These are phyloP conservation scores for Peromyscus maniculatus DNA, from an alignment of 2,113 vertebrate genomes.

Conservation along the genomic window DNA sequence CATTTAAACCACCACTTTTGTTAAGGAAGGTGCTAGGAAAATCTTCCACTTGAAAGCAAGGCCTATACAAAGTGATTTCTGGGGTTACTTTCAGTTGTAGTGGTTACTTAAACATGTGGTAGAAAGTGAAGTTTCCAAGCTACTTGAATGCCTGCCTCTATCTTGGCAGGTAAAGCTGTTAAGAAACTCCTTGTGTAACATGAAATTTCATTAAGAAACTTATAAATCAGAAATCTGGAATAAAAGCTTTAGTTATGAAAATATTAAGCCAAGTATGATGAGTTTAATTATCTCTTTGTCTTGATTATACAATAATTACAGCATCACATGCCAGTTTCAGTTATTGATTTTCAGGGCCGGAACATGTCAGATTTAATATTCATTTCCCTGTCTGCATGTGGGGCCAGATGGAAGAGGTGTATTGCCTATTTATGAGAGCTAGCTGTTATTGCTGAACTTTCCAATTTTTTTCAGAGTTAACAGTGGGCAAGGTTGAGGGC, in stretches of 20 bases:
- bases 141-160: not conserved
- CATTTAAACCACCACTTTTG: not conserved
- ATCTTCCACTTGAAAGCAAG: not conserved
- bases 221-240: slow-evolving; percentile 53
- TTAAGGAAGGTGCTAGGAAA: not conserved
- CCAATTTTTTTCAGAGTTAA: slow-evolving; percentile 3
- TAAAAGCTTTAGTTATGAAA: slow-evolving; percentile 61
- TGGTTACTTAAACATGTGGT: slow-evolving; percentile 27
- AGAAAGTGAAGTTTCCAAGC: slow-evolving; percentile 22
- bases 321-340: slow-evolving; percentile 36
- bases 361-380: slow-evolving; percentile 63
- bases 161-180: not conserved
- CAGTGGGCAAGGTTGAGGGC: not conserved
- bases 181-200: slow-evolving; percentile 16
- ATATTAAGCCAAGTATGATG: slow-evolving; percentile 50
- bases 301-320: slow-evolving; percentile 55
- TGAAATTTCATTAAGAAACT: slow-evolving; percentile 38
- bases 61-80: not conserved
- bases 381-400: slow-evolving; percentile 11
- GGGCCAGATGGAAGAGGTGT: slow-evolving; percentile 35
- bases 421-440: slow-evolving; percentile 41
- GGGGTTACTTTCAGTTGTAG: not conserved
- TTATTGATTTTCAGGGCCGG: slow-evolving; percentile 45
- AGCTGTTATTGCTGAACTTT: slow-evolving; percentile 55
- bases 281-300: slow-evolving; percentile 64